Evolutionary conservation across 2,113 vertebrate species (phyloP).

Genomic region (Clarias batrachus): DNA sequence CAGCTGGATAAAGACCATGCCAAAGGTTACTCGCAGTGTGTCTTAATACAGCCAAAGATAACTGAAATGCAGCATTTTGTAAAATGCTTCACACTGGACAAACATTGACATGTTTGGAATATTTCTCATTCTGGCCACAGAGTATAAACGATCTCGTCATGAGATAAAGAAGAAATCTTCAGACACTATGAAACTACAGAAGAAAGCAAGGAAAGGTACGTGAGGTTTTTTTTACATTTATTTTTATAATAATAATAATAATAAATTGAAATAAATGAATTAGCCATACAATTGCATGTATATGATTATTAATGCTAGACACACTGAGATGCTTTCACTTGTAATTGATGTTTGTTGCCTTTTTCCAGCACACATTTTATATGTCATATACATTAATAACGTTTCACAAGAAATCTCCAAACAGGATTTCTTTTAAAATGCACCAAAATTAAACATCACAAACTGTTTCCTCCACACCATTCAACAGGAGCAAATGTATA

Average conservation of each 20-base stretch:
- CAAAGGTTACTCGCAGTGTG: conserved; percentile 76
- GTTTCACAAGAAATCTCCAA: too few species aligned
- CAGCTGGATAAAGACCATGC: conserved; percentile 97
- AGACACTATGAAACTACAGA: conserved; percentile 95
- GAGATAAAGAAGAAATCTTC: conserved; percentile 99
- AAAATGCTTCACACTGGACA: neutral
- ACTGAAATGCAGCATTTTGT: neutral
- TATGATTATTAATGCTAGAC: neutral
- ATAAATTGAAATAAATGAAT: neutral
- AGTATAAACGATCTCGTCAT: conserved; percentile 95
- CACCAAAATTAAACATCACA: neutral
- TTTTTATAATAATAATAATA: neutral
- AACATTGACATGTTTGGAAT: conserved; percentile 3
- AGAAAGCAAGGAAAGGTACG: conserved; percentile 96
- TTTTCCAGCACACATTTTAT: neutral
- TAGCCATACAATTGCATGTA: neutral
- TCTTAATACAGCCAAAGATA: neutral
- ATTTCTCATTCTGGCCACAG: conserved; percentile 64
- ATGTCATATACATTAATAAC: neutral
- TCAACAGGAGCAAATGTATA: neutral
- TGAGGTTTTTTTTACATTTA: too few species aligned
- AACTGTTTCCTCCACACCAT: neutral
- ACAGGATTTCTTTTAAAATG: neutral
- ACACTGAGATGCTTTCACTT: neutral
- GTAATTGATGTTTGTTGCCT: neutral